These are phyloP conservation scores for Luehdorfia chinensis DNA, from an alignment of 1,140 invertebrate species.

Conservation along the genomic window DNA sequence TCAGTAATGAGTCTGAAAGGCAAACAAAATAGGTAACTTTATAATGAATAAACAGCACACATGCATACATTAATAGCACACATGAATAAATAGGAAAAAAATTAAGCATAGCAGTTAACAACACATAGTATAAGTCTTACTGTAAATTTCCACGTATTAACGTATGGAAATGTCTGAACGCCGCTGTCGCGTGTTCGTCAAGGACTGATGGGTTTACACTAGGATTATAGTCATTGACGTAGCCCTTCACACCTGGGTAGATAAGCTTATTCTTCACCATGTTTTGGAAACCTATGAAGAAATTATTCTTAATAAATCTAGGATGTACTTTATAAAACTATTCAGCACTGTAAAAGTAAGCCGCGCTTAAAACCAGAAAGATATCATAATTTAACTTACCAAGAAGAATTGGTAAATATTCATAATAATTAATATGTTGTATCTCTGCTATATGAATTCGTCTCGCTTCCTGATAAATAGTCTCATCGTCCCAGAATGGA, in stretches of 20 bases:
- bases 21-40: slow-evolving; percentile 9
- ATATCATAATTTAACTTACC: slow-evolving; percentile 76
- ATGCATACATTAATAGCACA: too few relatives aligned
- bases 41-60: too few relatives aligned
- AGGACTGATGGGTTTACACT: slow-evolving; percentile 87
- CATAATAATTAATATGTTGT: slow-evolving; percentile 92
- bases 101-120: not conserved
- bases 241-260: slow-evolving; percentile 79
- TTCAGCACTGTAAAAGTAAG: not conserved
- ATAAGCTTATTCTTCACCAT: slow-evolving; percentile 84
- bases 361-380: too few relatives aligned
- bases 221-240: slow-evolving; percentile 91
- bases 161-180: slow-evolving; percentile 93
- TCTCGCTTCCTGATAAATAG: slow-evolving; percentile 90
- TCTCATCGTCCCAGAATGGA: slow-evolving; percentile 92
- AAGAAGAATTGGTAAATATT: slow-evolving; percentile 90
- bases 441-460: slow-evolving; percentile 87
- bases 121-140: slow-evolving; percentile 72
- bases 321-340: not conserved
- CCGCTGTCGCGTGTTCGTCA: slow-evolving; percentile 91
- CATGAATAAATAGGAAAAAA: too few relatives aligned
- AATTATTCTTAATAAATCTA: too few relatives aligned
- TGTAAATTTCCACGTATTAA: slow-evolving; percentile 87
- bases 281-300: slow-evolving; percentile 79
- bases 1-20: slow-evolving; percentile 81